phyloP scores from a whole-genome alignment of 2,113 vertebrate genomes.

The Pteronura brasiliensis region DNA sequence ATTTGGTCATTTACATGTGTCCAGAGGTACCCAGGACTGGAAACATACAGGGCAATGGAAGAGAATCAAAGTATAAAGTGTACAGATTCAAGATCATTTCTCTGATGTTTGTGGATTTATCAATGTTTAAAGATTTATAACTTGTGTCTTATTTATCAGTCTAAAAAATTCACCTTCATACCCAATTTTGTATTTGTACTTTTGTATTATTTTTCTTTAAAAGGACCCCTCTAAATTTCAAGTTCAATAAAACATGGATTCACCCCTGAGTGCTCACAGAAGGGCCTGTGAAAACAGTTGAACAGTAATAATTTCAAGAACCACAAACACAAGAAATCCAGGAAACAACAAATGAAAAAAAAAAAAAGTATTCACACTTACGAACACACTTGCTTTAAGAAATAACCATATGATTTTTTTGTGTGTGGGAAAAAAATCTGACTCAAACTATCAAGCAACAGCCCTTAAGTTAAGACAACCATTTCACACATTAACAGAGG shows the following conservation, averaged over 20 bases:
- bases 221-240: not conserved
- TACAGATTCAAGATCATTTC: not conserved
- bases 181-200: not conserved
- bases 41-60: not conserved
- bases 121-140: not conserved
- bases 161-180: not conserved
- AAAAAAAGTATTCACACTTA: not conserved
- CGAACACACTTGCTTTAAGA: not conserved
- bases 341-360: not conserved
- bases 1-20: not conserved
- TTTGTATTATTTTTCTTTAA: not conserved
- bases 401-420: not conserved
- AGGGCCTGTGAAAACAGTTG: not conserved
- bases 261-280: not conserved
- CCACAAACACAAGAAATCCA: not conserved
- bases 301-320: slow-evolving; percentile 26
- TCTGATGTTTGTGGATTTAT: not conserved
- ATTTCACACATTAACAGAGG: not conserved
- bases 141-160: not conserved
- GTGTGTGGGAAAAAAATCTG: not conserved
- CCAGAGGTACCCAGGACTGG: not conserved
- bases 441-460: not conserved
- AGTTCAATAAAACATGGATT: not conserved
- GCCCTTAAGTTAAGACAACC: not conserved
- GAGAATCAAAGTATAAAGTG: not conserved